phyloP scores from a whole-genome alignment of 1,140 invertebrate genomes.

The Drosophila erecta region DNA sequence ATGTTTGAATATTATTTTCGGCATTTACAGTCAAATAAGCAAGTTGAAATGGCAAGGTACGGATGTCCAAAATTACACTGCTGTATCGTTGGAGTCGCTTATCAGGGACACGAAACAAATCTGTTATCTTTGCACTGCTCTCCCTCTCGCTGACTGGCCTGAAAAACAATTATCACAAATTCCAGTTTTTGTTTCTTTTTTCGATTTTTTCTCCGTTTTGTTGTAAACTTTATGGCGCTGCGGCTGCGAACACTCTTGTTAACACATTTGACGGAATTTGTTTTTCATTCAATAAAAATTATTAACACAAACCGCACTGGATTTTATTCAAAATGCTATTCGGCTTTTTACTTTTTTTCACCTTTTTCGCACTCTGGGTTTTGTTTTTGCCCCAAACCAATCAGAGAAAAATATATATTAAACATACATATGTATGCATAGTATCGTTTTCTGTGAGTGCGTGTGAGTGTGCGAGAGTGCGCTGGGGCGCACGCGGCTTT shows the following conservation, averaged over 20 bases:
- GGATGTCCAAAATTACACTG: constrained; percentile 17
- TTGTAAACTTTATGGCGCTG: constrained; percentile 44
- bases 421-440: constrained; percentile 60
- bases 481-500: constrained; percentile 45
- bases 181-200: constrained; percentile 39
- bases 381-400: constrained; percentile 71
- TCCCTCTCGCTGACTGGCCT: constrained; percentile 1
- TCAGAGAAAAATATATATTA: constrained; percentile 76
- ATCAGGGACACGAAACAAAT: constrained; percentile 37
- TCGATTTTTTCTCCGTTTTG: constrained; percentile 30
- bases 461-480: constrained; percentile 42
- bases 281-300: constrained; percentile 47
- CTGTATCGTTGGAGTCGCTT: constrained; percentile 35
- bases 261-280: constrained; percentile 61
- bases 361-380: constrained; percentile 58
- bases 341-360: constrained; percentile 42
- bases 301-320: constrained; percentile 47
- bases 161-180: constrained; percentile 49
- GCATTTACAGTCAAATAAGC: constrained; percentile 3
- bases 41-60: neutral
- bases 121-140: constrained; percentile 43
- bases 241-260: constrained; percentile 55
- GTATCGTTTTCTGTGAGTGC: constrained; percentile 52
- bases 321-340: constrained; percentile 46
- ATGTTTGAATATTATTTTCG: neutral